Percentiles rank a stretch among this genome's conserved stretches.
Evolutionary conservation across 2,113 vertebrate genomes (phyloP).

Genomic region (Herpetotheres cachinnans): DNA sequence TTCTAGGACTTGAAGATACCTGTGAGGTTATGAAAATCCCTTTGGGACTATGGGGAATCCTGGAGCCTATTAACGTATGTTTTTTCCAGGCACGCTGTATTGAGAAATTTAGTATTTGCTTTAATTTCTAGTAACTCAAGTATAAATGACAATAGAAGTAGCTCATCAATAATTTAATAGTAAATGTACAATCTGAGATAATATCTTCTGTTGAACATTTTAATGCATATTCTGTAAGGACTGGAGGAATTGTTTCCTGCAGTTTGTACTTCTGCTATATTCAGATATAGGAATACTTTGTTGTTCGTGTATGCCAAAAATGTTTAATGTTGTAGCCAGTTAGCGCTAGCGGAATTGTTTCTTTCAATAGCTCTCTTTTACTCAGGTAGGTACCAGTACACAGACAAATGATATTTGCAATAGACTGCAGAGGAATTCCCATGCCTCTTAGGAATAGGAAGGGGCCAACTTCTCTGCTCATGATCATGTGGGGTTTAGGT

Average conservation of each 20-base stretch:
- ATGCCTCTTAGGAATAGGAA: not conserved
- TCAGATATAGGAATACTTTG: not conserved
- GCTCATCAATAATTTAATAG: conserved; percentile 11
- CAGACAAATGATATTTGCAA: not conserved
- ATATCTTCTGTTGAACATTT: not conserved
- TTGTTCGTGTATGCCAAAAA: not conserved
- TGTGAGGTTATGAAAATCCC: conserved; percentile 15
- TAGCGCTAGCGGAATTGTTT: not conserved
- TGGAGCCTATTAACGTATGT: not conserved
- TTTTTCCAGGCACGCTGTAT: not conserved
- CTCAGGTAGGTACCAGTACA: not conserved
- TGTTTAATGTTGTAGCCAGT: not conserved
- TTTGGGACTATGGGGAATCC: not conserved
- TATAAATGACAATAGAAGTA: not conserved
- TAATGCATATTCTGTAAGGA: not conserved
- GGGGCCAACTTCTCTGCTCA: not conserved
- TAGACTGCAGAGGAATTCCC: not conserved
- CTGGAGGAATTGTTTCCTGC: not conserved
- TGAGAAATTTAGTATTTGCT: conserved; percentile 13
- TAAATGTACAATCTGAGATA: not conserved
- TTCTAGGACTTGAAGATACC: conserved; percentile 18
- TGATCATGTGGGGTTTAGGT: not conserved
- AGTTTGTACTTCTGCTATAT: not conserved
- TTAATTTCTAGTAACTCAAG: not conserved
- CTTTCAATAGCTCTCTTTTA: not conserved